phyloP scores from a whole-genome alignment of 2,113 vertebrate species.

The Daubentonia madagascariensis region DNA sequence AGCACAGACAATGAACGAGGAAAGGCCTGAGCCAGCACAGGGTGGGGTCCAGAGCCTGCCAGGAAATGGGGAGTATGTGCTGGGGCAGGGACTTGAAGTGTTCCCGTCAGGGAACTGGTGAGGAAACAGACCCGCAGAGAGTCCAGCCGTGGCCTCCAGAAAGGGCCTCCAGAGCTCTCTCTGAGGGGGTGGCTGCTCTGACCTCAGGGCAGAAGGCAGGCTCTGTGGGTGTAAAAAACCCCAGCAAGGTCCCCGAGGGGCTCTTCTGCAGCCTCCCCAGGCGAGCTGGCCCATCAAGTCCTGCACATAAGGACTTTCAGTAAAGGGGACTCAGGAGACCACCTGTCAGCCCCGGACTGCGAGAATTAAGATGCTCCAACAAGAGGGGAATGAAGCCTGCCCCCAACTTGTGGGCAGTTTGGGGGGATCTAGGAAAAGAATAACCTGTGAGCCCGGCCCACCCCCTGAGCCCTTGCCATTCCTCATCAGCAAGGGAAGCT shows the following conservation, averaged over 20 bases:
- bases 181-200: not conserved
- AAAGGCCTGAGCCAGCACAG: not conserved
- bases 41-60: not conserved
- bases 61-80: not conserved
- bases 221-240: not conserved
- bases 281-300: not conserved
- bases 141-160: not conserved
- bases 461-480: accelerated
- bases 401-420: not conserved
- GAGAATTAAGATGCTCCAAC: not conserved
- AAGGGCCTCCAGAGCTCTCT: not conserved
- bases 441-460: too few species aligned
- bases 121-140: not conserved
- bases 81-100: not conserved
- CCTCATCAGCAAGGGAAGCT: not conserved
- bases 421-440: not conserved
- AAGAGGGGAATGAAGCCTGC: not conserved
- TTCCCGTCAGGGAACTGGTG: not conserved
- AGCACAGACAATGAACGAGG: not conserved
- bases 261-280: not conserved
- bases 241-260: not conserved
- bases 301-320: accelerated
- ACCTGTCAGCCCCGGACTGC: not conserved
- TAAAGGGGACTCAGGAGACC: too few species aligned
- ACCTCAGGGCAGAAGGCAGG: not conserved